Evolutionary conservation across 2,797 vertebrate species (phyloP).

Genomic region (Fratercula arctica): DNA sequence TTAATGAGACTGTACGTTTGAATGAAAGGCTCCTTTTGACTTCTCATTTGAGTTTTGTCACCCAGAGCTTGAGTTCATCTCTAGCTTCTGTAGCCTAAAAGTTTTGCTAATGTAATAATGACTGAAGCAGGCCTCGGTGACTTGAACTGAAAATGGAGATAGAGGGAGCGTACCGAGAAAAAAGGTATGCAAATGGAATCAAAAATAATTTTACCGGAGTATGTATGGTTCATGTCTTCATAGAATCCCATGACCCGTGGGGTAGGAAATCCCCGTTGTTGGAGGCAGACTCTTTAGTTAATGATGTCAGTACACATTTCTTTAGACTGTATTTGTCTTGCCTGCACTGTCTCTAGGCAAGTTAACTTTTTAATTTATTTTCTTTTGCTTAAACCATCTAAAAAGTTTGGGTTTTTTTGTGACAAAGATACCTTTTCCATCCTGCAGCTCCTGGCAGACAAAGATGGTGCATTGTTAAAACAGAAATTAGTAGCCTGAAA

Average conservation of each 20-base stretch:
- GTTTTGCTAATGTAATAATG: slow-evolving; percentile 24
- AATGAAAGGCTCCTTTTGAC: background rate
- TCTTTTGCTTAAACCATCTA: background rate
- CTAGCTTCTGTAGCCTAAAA: background rate
- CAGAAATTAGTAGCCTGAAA: background rate
- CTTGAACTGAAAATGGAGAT: slow-evolving; percentile 49
- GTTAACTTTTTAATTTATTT: background rate
- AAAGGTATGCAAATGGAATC: slow-evolving; percentile 62
- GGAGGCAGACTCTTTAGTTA: slow-evolving; percentile 20
- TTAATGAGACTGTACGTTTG: background rate
- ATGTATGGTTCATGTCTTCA: slow-evolving; percentile 6
- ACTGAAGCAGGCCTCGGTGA: slow-evolving; percentile 26
- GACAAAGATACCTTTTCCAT: background rate
- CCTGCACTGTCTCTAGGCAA: background rate
- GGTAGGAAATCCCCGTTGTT: slow-evolving; percentile 50
- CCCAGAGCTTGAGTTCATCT: background rate
- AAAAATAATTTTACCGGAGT: slow-evolving; percentile 41
- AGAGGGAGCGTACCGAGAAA: background rate
- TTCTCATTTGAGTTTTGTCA: background rate
- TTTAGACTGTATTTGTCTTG: background rate
- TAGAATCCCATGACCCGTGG: slow-evolving; percentile 2
- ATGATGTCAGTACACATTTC: background rate
- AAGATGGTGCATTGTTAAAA: background rate
- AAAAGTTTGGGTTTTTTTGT: background rate
- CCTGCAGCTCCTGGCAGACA: background rate